Evolutionary conservation across 2,797 vertebrate genomes (phyloP), one percentile per base, ranked within the genome.

Genomic region (Urophycis tenuis): DNA sequence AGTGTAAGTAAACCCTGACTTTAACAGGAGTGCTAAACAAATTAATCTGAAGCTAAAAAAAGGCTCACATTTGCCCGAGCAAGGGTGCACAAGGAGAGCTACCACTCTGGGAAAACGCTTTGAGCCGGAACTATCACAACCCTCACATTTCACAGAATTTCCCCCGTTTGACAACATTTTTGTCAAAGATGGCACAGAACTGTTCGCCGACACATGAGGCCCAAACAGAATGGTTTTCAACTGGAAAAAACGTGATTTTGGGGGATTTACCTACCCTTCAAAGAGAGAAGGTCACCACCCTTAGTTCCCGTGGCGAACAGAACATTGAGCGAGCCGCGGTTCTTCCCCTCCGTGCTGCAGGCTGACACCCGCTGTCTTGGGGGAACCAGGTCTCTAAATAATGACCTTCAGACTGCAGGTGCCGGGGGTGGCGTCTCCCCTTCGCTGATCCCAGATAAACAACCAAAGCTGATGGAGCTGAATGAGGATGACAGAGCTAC

Each of bases 361-460:
- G 60, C 60, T 29, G 60, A 25, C 14, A 67, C n/a, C 72, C 15
- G 14, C 35, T 39, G 76, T 49, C 74, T 32, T 67, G 0, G 4
- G 15, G 74, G 77, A 71, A n/a, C n/a, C 22, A 17, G 77, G 82
- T 49, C 75, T 12, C 72, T 64, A 34, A 75, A 35, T 76, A 79
- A 80, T 25, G 69, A 75, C 76, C 76, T 80, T 77, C 77, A 53
- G 41, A 73, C 32, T 5, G 29, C 3, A 17, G 71, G 30, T 30
- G 80, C 71, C 35, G 8, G 78, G 36, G 25, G 69, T 72, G 17
- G 10, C 19, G 17, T 32, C 8, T 11, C 32, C 67, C 4, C 60
- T 10, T 29, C 32, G 17, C 32, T 34, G 30, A n/a, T 75, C 5
- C 69, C 1, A 70, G 12, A 74, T 75, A 73, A 82, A 75, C 72